Conservation (phyloP, 2,113 vertebrate genomes). For the Melospiza georgiana region DNA sequence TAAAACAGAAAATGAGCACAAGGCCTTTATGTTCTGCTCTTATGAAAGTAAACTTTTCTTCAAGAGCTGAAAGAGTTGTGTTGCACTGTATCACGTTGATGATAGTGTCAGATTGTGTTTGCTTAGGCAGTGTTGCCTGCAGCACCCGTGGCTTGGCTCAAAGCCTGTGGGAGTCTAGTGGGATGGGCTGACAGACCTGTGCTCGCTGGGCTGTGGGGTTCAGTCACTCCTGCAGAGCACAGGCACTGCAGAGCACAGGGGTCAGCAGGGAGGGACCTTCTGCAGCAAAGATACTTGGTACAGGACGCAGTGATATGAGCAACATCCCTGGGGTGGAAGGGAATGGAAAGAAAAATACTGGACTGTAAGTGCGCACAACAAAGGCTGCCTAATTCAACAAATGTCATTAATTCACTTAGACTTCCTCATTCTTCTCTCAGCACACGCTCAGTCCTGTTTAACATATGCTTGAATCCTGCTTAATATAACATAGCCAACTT, state of each 20-base stretch:
- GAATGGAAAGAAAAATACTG: not conserved
- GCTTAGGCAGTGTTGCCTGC: not conserved
- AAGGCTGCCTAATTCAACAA: not conserved
- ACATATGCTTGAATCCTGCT: not conserved
- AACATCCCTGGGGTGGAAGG: not conserved
- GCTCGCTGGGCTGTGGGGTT: not conserved
- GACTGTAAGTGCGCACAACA: not conserved
- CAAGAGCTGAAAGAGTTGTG: not conserved
- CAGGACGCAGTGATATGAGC: not conserved
- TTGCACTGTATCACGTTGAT: not conserved
- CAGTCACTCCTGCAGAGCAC: not conserved
- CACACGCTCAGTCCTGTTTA: not conserved
- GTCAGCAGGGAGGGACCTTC: not conserved
- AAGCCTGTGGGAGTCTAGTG: not conserved
- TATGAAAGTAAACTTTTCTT: not conserved
- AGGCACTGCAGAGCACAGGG: not conserved
- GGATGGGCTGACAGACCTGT: not conserved
- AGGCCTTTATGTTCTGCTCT: not conserved
- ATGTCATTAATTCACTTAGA: not conserved
- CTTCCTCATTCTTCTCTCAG: slow-evolving; percentile 1
- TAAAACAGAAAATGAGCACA: not conserved
- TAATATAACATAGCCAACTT: not conserved
- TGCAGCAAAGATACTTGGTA: not conserved
- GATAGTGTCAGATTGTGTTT: not conserved
- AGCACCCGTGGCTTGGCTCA: not conserved